phyloP scores from a whole-genome alignment of 2,797 vertebrate genomes.

The Spinus pinus region DNA sequence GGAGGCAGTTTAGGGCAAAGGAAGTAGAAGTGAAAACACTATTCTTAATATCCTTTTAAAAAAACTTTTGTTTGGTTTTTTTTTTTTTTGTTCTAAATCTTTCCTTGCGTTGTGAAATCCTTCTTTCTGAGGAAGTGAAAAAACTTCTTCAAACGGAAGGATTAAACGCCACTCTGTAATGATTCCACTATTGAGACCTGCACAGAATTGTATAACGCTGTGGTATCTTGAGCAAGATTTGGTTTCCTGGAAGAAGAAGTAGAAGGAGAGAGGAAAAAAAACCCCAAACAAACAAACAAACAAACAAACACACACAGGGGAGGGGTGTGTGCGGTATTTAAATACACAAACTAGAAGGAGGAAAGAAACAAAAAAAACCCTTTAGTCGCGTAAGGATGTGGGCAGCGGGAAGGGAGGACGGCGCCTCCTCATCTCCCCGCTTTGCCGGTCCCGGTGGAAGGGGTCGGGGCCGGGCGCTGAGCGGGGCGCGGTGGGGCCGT shows the following conservation, averaged over 20 bases:
- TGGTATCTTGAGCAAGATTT: constrained; percentile 28
- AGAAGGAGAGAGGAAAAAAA: background rate
- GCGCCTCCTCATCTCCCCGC: background rate
- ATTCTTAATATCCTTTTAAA: background rate
- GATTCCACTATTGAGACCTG: constrained; percentile 18
- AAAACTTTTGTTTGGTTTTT: too few species aligned
- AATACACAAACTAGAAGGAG: background rate
- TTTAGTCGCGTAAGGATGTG: background rate
- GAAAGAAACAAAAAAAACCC: background rate
- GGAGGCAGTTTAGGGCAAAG: constrained; percentile 57
- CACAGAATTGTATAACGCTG: constrained; percentile 23
- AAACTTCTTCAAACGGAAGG: constrained; percentile 71
- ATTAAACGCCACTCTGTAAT: constrained; percentile 33
- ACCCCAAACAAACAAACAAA: background rate
- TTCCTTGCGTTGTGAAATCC: constrained; percentile 71
- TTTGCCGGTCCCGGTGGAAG: background rate
- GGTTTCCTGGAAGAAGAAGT: constrained; percentile 26
- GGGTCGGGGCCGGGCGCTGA: accelerated
- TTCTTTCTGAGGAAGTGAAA: constrained; percentile 78
- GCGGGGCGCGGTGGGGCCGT: background rate
- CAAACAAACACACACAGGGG: too few species aligned
- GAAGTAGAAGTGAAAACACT: constrained; percentile 26
- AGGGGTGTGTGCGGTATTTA: background rate
- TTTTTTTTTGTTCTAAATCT: background rate
- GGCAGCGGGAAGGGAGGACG: background rate